Evolutionary conservation across 2,888 invertebrate genomes (phyloP), one percentile per base, ranked within the genome.

Genomic region (Platycheirus rosarum): DNA sequence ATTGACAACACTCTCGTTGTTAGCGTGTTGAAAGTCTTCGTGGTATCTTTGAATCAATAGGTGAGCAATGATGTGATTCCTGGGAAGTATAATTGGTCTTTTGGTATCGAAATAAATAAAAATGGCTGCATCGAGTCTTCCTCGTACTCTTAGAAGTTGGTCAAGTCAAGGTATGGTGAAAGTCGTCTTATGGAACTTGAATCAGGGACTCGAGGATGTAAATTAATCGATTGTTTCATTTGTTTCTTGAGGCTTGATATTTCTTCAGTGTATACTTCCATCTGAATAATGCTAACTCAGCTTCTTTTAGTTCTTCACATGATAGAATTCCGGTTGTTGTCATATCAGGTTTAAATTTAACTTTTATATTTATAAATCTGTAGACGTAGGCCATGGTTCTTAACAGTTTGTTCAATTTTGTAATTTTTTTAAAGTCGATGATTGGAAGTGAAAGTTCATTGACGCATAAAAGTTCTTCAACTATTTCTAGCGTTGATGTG

Each of bases 11-110:
- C n/a, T n/a, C n/a, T n/a, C 26, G 48, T 48, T 48, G 2, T 18
- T 44, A 2, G 44, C 18, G 11, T 44, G 44, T 44, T 44, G 44
- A 18, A 44, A 44, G 18, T 44, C 44, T 20, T 44, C 44, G 2
- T 18, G 44, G 11, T 6, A 18, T 44, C 11, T 11, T 2, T 44
- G 18, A 44, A 44, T 18, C 13, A 44, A 11, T 18, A 44, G 18
- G 0, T 20, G 11, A 5, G 44, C 18, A 2, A 20, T 48, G 7
- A 4, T 0, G 9, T 48, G 48, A 13, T 48, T 48, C 8, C 48
- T 48, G 1, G 48, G 48, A 13, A 48, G 48, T 48, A 26, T 26
- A 7, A n/a, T 26, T 13, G 48, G 44, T 1, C 20, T 11, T n/a
- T n/a, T n/a, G n/a, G n/a, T n/a, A n/a, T n/a, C n/a, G n/a, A n/a